phyloP scores from a whole-genome alignment of 2,113 vertebrate species.

The Cochlearius cochlearius region DNA sequence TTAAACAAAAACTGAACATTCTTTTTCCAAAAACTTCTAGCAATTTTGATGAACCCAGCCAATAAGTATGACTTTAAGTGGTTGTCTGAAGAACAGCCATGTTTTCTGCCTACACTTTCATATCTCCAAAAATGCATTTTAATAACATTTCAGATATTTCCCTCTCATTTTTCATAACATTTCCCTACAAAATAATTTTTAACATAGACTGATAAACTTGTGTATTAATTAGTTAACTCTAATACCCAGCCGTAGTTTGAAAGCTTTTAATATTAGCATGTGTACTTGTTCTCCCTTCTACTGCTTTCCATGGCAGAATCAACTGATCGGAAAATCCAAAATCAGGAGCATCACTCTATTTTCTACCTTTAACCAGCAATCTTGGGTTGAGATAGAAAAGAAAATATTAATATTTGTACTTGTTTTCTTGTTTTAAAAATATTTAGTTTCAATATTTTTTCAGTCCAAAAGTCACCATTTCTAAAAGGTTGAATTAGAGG shows the following conservation, averaged over 20 bases:
- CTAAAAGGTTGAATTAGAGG: neutral
- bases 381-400: neutral
- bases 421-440: neutral
- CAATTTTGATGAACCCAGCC: neutral
- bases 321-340: neutral
- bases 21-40: neutral
- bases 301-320: neutral
- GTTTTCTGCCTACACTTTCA: neutral
- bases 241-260: neutral
- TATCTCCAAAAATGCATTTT: neutral
- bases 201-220: neutral
- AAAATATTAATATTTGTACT: neutral
- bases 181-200: neutral
- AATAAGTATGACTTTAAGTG: neutral
- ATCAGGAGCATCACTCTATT: neutral
- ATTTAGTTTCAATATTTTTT: neutral
- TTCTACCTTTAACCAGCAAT: neutral
- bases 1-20: neutral
- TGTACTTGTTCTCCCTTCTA: neutral
- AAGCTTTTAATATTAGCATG: neutral
- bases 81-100: neutral
- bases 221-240: neutral
- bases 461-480: neutral
- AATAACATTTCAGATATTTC: neutral
- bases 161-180: neutral